Base-by-base conservation (phyloP, 1,140 invertebrate genomes). In the Pogonus chalceus region DNA sequence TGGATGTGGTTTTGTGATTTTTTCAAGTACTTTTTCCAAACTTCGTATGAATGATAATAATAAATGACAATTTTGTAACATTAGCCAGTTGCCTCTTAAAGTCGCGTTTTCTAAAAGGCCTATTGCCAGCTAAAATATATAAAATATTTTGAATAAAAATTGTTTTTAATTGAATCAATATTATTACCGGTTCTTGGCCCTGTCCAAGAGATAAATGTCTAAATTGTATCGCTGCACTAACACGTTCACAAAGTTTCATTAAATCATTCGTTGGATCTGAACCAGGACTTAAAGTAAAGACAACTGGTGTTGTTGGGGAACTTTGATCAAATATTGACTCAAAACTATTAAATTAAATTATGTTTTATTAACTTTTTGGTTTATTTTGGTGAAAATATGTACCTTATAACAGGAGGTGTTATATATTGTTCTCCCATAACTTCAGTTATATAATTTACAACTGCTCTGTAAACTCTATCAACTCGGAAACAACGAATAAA, bases 21-120 rank as follows among this genome's bases (percentile, higher is more conserved):
- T 77, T 59, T 92, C 89, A 35, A 95, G 67, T 56, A 83, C 75
- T 65, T 92, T 92, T 67, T 94, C 90, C 43, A 95, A 69, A 39
- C 83, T 79, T 21, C 78, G 78, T 0, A 91, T 76, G 73, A 92
- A 94, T n/a, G 75, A 73, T 0, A 91, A 73, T 4, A 92, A 67
- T 51, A 94, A 73, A 67, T 96, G 91, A 58, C 91, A 93, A 68
- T 94, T 94, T 73, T 93, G 90, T 21, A 92, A 73, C 77, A 93
- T 88, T 18, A 95, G 67, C 92, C 91, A 95, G 61, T 88, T 82
- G 0, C 92, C 91, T 65, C 86, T 79, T 0, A 74, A 72, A 1
- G 87, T 79, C 0, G 88, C 83, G 2, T 74, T 79, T 54, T 90
- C 82, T 10, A 94, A 65, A 2, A 92, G 69, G 20, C 74, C 71